Base-by-base conservation (phyloP, 2,113 vertebrate species). In the Plecotus auritus region DNA sequence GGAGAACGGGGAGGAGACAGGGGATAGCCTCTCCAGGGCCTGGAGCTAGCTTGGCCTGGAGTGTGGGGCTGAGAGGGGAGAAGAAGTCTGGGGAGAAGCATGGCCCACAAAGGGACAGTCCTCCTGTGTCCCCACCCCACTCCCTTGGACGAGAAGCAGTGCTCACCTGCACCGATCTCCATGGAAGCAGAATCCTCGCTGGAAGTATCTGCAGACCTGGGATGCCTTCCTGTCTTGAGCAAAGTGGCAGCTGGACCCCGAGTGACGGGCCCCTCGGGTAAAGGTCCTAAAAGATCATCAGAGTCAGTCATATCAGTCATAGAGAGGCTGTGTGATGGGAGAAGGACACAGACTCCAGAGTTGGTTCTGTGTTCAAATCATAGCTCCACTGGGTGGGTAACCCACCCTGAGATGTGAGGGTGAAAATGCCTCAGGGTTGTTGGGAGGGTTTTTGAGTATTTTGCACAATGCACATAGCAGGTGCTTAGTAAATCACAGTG, bases 131-230 rank as follows among this genome's bases (percentile, higher is more conserved):
- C n/a, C 9, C 30, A 10, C 47, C 37, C 72, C 13, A 0, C 59
- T 45, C 28, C 37, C 8, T 18, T 22, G 0, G 2, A 10, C 13
- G 16, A 61, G 47, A n/a, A 37, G 26, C 9, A 22, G 35, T 0
- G 61, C 97, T 95, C 80, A 99, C 99, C 98, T 98, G 99, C 99
- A 99, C 4, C 32, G 49, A 9, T 99, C 99, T 64, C 99, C 99
- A 4, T 98, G 99, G 97, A 98, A 98, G 96, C 99, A 99, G 88
- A 97, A 97, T 74, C 99, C 99, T 59, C 98, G 98, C 97, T 98
- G 99, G 97, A 99, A 99, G 95, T 99, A 99, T 81, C 98, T 97
- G 97, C 99, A 99, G 95, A 98, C 90, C 66, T 89, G 98, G 45
- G 96, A 7, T 20, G 97, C 74, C 5, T 94, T 98, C n/a, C 95